Evolutionary conservation across 1,140 invertebrate species (phyloP).

Genomic region (Leptinotarsa lineolata): DNA sequence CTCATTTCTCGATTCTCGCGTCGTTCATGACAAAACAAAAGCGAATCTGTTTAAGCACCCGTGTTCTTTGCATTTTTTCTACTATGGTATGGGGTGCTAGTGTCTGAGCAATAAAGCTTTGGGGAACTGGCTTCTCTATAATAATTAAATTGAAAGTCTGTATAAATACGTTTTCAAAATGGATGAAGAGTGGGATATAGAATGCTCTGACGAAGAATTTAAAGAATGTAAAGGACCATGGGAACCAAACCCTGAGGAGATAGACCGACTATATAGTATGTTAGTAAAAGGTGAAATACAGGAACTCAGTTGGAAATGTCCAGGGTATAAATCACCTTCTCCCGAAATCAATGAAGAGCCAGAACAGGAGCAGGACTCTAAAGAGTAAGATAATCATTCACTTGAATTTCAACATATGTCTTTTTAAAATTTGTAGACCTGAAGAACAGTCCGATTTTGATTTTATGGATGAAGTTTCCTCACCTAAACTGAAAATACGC

Average conservation of each 20-base stretch:
- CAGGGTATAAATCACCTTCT: constrained; percentile 52
- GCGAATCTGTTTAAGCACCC: too few relatives aligned
- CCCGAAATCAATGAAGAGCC: constrained; percentile 46
- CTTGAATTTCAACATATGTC: neutral
- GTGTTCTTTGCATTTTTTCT: too few relatives aligned
- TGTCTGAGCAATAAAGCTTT: too few relatives aligned
- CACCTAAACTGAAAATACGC: constrained; percentile 65
- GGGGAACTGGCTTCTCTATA: too few relatives aligned
- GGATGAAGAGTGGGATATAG: constrained; percentile 57
- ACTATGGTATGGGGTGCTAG: too few relatives aligned
- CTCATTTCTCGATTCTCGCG: too few relatives aligned
- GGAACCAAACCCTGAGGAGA: constrained; percentile 52
- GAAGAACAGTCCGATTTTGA: constrained; percentile 74
- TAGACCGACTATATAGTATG: constrained; percentile 48
- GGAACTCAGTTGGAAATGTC: constrained; percentile 52
- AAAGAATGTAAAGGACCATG: constrained; percentile 45
- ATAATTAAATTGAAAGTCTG: too few relatives aligned
- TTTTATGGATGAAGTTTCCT: constrained; percentile 75
- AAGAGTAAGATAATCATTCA: constrained; percentile 41
- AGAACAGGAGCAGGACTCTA: constrained; percentile 43
- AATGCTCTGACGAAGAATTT: constrained; percentile 63
- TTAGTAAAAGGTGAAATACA: constrained; percentile 50
- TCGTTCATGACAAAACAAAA: too few relatives aligned
- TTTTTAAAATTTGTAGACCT: constrained; percentile 31
- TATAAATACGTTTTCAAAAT: neutral